phyloP scores from a whole-genome alignment of 2,113 vertebrate genomes.

The Saccopteryx bilineata region DNA sequence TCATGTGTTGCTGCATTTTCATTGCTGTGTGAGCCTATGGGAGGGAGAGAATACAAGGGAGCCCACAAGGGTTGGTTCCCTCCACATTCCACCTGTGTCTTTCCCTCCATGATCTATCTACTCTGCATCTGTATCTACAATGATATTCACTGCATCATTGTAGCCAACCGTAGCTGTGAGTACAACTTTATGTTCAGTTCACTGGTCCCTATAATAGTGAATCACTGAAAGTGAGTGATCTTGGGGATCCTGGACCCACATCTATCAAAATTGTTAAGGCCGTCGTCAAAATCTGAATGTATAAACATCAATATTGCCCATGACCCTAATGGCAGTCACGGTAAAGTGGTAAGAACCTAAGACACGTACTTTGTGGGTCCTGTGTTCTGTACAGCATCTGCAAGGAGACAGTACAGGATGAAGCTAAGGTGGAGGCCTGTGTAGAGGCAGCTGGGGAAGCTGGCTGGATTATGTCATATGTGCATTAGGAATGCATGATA shows the following conservation, averaged over 20 bases:
- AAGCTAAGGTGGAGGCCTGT: no score
- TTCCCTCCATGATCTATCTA: no score
- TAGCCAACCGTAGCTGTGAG: accelerated
- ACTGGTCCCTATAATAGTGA: not conserved
- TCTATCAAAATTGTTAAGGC: not conserved
- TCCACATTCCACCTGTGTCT: no score
- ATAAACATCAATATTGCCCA: not conserved
- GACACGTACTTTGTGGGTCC: not conserved
- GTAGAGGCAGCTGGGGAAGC: not conserved
- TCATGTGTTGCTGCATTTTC: not conserved
- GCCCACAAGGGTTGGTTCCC: no score
- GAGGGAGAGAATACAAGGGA: not conserved
- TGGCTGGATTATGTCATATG: not conserved
- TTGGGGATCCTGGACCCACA: not conserved
- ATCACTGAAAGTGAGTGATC: not conserved
- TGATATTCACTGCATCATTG: not conserved
- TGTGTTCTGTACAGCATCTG: not conserved
- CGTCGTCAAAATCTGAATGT: not conserved
- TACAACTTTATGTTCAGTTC: not conserved
- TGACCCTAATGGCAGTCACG: not conserved
- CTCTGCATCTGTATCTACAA: no score
- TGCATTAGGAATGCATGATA: not conserved
- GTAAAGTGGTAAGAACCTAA: not conserved
- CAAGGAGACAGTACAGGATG: accelerated
- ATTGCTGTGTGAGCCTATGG: accelerated